A percentile compares a stretch with the other conserved stretches of the same genome.
These are phyloP conservation scores for Rhabditoides inermis DNA, from an alignment of 2,888 invertebrate genomes.

Conservation along the genomic window DNA sequence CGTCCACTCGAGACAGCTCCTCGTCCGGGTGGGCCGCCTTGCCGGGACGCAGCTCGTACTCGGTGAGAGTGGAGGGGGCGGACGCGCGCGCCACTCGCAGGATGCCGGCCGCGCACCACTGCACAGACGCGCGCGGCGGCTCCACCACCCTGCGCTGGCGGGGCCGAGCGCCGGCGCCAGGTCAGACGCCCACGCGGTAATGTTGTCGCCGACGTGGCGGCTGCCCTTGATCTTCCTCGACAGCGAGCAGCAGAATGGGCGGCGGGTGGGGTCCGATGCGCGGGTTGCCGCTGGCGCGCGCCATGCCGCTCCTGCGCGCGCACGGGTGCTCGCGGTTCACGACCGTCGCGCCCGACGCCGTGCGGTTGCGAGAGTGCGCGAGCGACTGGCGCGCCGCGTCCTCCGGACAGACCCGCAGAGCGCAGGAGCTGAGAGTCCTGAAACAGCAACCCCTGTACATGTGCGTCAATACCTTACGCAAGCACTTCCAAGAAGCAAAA, in stretches of 20 bases:
- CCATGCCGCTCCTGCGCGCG: constrained; percentile 5
- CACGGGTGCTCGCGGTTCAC: background rate
- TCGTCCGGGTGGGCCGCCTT: constrained; percentile 4
- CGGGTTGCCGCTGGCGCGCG: constrained; percentile 63
- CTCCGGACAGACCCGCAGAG: constrained; percentile 72
- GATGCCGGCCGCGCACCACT: constrained; percentile 11
- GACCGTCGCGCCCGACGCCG: no score
- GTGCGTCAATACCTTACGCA: background rate
- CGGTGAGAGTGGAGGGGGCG: constrained; percentile 3
- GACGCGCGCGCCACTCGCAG: constrained; percentile 26
- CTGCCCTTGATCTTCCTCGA: no score
- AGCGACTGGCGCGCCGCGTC: constrained; percentile 2
- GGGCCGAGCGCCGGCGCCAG: constrained; percentile 33
- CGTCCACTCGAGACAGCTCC: constrained; percentile 16
- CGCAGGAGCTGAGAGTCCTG: constrained; percentile 68
- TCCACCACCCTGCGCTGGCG: no score
- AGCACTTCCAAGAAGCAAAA: constrained; percentile 56
- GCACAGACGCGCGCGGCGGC: no score
- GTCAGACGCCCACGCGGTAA: constrained; percentile 47
- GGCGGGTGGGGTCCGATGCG: constrained; percentile 82
- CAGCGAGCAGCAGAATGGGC: constrained; percentile 70
- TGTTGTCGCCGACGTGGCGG: no score
- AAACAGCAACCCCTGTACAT: background rate
- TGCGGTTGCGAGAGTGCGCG: background rate
- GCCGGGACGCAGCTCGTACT: constrained; percentile 16